Percentiles rank a stretch among this genome's conserved stretches.
These are phyloP conservation scores for Caloenas nicobarica DNA, from an alignment of 2,113 vertebrate genomes.

Conservation along the genomic window DNA sequence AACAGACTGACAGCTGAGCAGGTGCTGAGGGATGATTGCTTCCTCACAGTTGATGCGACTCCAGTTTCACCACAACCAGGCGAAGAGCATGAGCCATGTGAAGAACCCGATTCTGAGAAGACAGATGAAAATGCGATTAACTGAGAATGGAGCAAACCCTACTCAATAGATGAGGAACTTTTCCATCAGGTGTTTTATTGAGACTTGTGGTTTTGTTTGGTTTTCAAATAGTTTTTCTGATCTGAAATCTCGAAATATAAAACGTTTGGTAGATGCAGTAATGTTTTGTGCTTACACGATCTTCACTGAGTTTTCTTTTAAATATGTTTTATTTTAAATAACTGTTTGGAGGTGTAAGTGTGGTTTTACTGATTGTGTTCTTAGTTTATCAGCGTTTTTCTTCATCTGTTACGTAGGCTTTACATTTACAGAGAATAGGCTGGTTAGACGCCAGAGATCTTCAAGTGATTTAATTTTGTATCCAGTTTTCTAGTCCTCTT, in stretches of 20 bases:
- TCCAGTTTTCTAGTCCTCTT: not conserved
- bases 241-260: not conserved
- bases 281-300: not conserved
- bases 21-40: conserved; percentile 71
- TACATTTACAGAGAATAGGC: not conserved
- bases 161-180: not conserved
- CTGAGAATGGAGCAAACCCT: not conserved
- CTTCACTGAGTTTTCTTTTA: not conserved
- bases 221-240: not conserved
- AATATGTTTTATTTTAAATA: not conserved
- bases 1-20: conserved; percentile 71
- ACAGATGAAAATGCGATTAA: not conserved
- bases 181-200: not conserved
- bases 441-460: not conserved
- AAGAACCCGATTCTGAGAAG: conserved; percentile 22
- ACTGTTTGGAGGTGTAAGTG: not conserved
- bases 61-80: not conserved
- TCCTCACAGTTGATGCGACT: not conserved
- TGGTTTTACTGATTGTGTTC: not conserved
- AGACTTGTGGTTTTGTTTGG: not conserved
- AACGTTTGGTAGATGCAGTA: not conserved
- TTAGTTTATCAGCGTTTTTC: not conserved
- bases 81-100: conserved; percentile 6
- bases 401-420: not conserved
- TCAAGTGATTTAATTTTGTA: not conserved